phyloP scores from a whole-genome alignment of 1,140 invertebrate genomes.

The Heterodera carotae region DNA sequence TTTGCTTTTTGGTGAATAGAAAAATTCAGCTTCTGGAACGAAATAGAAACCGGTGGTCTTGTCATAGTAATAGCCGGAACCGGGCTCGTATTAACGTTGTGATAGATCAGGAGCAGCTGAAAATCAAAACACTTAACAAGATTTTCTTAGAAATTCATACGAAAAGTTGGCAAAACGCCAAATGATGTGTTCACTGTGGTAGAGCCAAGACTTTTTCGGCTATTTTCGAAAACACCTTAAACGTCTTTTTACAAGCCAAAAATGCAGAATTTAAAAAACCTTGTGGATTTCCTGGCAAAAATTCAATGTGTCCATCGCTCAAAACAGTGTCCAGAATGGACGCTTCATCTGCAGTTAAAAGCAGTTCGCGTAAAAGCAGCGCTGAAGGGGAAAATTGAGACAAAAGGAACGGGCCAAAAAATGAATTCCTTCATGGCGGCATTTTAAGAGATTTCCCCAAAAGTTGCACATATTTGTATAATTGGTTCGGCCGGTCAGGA shows the following conservation, averaged over 20 bases:
- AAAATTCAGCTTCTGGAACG: constrained; percentile 59
- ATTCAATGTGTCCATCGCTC: background rate
- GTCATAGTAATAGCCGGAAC: constrained; percentile 95
- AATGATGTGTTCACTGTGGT: constrained; percentile 3
- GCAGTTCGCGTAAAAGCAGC: too few relatives aligned
- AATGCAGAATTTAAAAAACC: background rate
- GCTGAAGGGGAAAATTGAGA: too few relatives aligned
- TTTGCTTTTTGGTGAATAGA: constrained; percentile 12
- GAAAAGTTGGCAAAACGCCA: background rate
- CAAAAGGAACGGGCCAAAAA: too few relatives aligned
- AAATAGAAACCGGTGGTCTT: constrained; percentile 88
- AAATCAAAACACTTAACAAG: background rate
- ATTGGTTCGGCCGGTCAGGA: too few relatives aligned
- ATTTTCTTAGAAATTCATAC: background rate
- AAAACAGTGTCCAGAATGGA: background rate
- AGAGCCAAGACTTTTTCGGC: too few relatives aligned
- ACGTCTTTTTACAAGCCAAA: too few relatives aligned
- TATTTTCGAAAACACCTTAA: too few relatives aligned
- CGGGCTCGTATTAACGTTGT: constrained; percentile 90
- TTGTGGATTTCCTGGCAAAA: background rate
- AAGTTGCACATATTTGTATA: too few relatives aligned
- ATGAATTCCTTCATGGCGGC: too few relatives aligned
- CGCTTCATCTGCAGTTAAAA: background rate
- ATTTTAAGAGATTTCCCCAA: too few relatives aligned
- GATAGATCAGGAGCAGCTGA: constrained; percentile 77